Conservation (phyloP, 2,113 vertebrate species). For the Addax nasomaculatus region DNA sequence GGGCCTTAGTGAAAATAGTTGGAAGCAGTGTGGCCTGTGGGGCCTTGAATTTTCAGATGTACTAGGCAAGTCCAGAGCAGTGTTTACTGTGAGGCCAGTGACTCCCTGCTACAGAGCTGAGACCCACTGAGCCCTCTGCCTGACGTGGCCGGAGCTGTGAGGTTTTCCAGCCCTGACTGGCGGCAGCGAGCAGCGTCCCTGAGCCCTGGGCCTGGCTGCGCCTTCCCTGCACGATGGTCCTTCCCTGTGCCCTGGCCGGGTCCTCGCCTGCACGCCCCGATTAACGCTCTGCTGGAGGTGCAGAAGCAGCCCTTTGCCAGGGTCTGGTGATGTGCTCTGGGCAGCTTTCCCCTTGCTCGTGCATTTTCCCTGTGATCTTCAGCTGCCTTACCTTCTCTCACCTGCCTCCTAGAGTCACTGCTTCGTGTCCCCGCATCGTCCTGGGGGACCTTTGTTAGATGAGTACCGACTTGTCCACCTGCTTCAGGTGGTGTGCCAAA, state of each 20-base stretch:
- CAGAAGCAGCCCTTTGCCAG: not conserved
- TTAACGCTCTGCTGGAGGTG: fast-evolving
- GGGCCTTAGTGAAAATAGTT: not conserved
- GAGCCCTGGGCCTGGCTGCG: not conserved
- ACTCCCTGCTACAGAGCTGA: not conserved
- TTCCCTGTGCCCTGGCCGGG: fast-evolving
- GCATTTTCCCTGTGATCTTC: not conserved
- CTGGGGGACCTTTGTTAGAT: not conserved
- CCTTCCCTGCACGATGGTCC: fast-evolving
- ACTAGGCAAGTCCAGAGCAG: not conserved
- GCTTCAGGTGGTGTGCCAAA: not conserved
- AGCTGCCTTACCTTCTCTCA: not conserved
- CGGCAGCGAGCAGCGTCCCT: fast-evolving
- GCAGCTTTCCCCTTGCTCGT: not conserved
- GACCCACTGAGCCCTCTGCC: not conserved
- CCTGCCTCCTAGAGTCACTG: fast-evolving
- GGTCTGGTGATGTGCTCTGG: too few species aligned
- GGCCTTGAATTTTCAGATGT: not conserved
- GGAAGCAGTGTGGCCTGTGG: not conserved
- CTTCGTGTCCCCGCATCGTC: not conserved
- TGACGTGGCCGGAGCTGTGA: too few species aligned
- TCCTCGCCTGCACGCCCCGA: fast-evolving
- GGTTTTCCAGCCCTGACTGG: not conserved
- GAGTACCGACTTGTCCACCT: not conserved
- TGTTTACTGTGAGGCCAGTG: not conserved